Evolutionary conservation across 2,888 invertebrate genomes (phyloP).

Genomic region (Leucoma salicis): DNA sequence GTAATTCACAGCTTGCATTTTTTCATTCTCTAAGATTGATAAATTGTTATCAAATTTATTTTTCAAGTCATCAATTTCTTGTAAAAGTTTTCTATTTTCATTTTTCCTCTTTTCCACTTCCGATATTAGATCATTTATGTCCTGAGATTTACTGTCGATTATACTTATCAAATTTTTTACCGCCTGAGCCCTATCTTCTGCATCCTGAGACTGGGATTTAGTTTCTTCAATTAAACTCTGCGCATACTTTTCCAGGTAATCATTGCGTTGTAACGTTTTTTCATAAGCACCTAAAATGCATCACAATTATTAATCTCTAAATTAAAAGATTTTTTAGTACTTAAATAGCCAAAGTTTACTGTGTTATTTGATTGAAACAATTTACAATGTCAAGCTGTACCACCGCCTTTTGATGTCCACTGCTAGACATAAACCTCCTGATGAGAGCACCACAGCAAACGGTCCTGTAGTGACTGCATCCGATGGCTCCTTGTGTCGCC

Average conservation of each 20-base stretch:
- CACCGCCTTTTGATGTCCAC: too few relatives aligned
- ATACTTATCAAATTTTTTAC: conserved; percentile 51
- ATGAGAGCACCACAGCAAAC: too few relatives aligned
- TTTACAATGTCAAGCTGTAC: too few relatives aligned
- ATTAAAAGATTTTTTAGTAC: too few relatives aligned
- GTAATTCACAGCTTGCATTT: conserved; percentile 41
- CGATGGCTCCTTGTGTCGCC: too few relatives aligned
- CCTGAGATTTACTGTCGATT: conserved; percentile 52
- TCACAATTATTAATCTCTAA: too few relatives aligned
- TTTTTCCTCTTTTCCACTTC: conserved; percentile 46
- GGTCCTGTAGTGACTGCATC: too few relatives aligned
- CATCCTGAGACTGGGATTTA: conserved; percentile 37
- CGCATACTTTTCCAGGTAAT: conserved; percentile 55
- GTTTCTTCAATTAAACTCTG: conserved; percentile 50
- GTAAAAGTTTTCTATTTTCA: conserved; percentile 43
- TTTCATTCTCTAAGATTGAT: conserved; percentile 48
- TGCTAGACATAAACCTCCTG: too few relatives aligned
- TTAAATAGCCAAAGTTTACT: too few relatives aligned
- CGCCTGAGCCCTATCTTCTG: conserved; percentile 49
- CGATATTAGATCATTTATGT: conserved; percentile 49
- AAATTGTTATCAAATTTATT: conserved; percentile 44
- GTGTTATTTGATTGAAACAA: too few relatives aligned
- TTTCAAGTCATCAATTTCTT: conserved; percentile 44
- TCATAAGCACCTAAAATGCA: conserved; percentile 56
- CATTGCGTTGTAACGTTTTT: conserved; percentile 49